phyloP scores from a whole-genome alignment of 2,888 invertebrate species.

The Biston stratarius region DNA sequence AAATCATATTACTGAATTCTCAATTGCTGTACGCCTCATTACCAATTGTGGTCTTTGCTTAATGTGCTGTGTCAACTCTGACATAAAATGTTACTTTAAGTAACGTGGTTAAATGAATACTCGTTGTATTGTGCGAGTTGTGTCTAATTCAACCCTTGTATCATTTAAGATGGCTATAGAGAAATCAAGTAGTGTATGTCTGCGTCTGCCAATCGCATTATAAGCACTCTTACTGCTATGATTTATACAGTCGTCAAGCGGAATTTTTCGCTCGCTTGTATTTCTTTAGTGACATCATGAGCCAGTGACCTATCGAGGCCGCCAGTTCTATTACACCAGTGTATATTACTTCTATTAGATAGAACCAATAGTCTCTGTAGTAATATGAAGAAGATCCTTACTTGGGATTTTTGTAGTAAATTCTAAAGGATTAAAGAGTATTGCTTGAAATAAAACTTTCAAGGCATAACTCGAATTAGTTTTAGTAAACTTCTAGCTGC shows the following conservation, averaged over 20 bases:
- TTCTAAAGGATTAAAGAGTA: neutral
- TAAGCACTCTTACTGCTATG: slow-evolving; percentile 18
- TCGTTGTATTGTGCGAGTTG: no score
- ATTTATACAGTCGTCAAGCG: slow-evolving; percentile 48
- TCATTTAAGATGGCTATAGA: neutral
- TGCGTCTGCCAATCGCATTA: neutral
- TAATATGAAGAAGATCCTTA: slow-evolving; percentile 8
- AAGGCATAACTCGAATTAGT: neutral
- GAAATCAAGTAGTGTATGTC: neutral
- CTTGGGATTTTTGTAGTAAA: neutral
- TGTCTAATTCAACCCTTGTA: no score
- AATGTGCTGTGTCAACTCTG: no score
- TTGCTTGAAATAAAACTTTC: neutral
- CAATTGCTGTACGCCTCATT: no score
- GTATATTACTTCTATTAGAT: slow-evolving; percentile 59
- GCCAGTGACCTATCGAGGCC: slow-evolving; percentile 84
- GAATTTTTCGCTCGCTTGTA: slow-evolving; percentile 64
- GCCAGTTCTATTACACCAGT: slow-evolving; percentile 61
- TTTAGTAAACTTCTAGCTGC: no score
- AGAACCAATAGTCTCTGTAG: slow-evolving; percentile 51
- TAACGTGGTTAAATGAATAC: no score
- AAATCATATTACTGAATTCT: no score
- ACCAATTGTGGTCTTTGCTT: no score
- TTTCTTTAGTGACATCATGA: slow-evolving; percentile 74
- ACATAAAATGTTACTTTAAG: no score